Evolutionary conservation across 2,888 invertebrate genomes (phyloP).

Genomic region (Drosophila birchii): DNA sequence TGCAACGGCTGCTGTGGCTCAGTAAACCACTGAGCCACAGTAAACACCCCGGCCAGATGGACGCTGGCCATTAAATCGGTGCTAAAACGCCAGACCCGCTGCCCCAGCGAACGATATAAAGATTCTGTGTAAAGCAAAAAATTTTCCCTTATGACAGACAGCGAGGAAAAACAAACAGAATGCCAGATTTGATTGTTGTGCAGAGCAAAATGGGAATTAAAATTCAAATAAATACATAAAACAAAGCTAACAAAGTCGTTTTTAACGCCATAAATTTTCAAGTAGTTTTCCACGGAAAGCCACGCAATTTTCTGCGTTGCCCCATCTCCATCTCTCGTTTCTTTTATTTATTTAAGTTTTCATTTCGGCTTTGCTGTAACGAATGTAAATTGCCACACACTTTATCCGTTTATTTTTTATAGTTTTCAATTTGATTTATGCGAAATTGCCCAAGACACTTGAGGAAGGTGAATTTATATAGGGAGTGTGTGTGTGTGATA

Average conservation of each 20-base stretch:
- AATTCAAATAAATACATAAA: conserved; percentile 65
- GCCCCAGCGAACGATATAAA: conserved; percentile 21
- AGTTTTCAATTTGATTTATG: conserved; percentile 71
- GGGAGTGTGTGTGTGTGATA: conserved; percentile 1
- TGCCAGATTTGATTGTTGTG: conserved; percentile 42
- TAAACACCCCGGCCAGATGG: conserved; percentile 48
- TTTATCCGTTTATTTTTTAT: conserved; percentile 52
- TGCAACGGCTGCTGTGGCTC: conserved; percentile 5
- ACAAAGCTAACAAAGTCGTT: conserved; percentile 40
- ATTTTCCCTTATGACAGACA: conserved; percentile 72
- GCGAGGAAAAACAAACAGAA: conserved; percentile 50
- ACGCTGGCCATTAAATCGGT: conserved; percentile 22
- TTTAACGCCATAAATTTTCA: conserved; percentile 60
- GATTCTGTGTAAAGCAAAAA: conserved; percentile 51
- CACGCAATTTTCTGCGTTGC: conserved; percentile 11
- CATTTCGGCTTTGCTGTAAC: conserved; percentile 31
- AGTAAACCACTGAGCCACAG: conserved; percentile 35
- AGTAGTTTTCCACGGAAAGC: conserved; percentile 65
- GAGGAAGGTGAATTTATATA: conserved; percentile 18
- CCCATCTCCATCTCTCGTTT: background rate
- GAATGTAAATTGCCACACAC: conserved; percentile 53
- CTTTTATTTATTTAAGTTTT: conserved; percentile 39
- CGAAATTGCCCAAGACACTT: conserved; percentile 59
- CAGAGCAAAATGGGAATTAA: conserved; percentile 50
- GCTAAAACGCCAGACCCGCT: conserved; percentile 40